Evolutionary conservation across 2,888 invertebrate species (phyloP), one percentile per base, ranked within the genome.

Genomic region (Pammene fasciana): DNA sequence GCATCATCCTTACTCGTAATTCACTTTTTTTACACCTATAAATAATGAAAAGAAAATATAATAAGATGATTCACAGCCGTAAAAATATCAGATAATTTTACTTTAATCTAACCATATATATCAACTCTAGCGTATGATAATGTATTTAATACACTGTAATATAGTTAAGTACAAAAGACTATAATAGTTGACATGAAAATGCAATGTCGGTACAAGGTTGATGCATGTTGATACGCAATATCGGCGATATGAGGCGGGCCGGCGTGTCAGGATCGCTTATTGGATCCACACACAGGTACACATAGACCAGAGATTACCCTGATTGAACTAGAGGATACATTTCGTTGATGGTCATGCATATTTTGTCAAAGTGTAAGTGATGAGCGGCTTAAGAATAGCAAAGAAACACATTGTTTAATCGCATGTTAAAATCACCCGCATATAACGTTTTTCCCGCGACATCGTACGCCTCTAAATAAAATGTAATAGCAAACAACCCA

Each of bases 151-250:
- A n/a, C n/a, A n/a, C n/a, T n/a, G n/a, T n/a, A n/a, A n/a, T 38
- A 5, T 7, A 9, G 38, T 38, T 9, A 7, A 6, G 7, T 9
- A 38, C 38, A 38, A 38, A 38, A 1, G 38, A 9, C 5, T 38
- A 9, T 9, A 9, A 5, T 5, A 1, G 8, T 3, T 38, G 1
- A 9, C 38, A 38, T 38, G 38, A 38, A 9, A 54, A 2, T 34
- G 26, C n/a, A 54, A 13, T 26, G 26, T 26, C 1, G 26, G 13
- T 54, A 36, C 38, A 57, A 50, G 48, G 9, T 41, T 18, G 6
- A 62, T 36, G 18, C 18, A 62, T 41, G 62, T 11, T 41, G 62
- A 62, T 52, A 62, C 26, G 62, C 62, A 62, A 62, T 62, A 62
- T 62, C 18, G 62, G 62, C 52, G n/a, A 61, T 62, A 62, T 52